Base-by-base conservation (phyloP, 1,140 invertebrate genomes). In the Goniozus legneri region DNA sequence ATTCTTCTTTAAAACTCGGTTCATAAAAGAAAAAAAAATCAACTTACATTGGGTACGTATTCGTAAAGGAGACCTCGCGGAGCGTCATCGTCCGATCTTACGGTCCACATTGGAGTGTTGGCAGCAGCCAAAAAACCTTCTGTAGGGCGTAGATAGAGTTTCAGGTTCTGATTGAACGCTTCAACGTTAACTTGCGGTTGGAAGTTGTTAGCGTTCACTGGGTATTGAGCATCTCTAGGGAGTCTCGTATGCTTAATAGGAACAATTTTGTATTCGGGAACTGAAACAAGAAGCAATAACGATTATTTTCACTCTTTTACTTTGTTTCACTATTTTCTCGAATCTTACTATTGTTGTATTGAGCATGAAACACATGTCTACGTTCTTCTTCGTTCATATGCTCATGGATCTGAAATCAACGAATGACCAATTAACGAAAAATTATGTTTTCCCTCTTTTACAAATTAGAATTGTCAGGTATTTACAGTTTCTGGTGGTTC, bases 191-290 rank as follows among this genome's bases (percentile, higher is more conserved):
- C 20, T 6, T 32, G 46, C 12, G 40, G 33, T 20, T 44, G 39
- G 6, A 30, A 14, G n/a, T n/a, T n/a, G n/a, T n/a, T n/a, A n/a
- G n/a, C n/a, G n/a, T n/a, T n/a, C n/a, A n/a, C n/a, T n/a, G n/a
- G n/a, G 6, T 37, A 43, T 4, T 40, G 15, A 10, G 3, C 42
- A 13, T 33, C 6, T 24, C 41, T 32, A 31, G 43, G n/a, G 0
- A 42, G 21, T 21, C 52, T 30, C 0, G 15, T 50, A 42, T 65
- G 60, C 31, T 33, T 20, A 13, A 69, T 30, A 12, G 56, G 35
- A 2, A 65, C 60, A 3, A 71, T 36, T 34, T 69, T 59, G 42
- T 69, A 64, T 1, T 65, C 36, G 1, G 69, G 69, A 19, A 65
- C 64, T 71, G n/a, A 48, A 52, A 44, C 4, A 27, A 27, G 10